These are phyloP conservation scores for Urocitellus parryii DNA, from an alignment of 2,113 vertebrate genomes.

Conservation along the genomic window DNA sequence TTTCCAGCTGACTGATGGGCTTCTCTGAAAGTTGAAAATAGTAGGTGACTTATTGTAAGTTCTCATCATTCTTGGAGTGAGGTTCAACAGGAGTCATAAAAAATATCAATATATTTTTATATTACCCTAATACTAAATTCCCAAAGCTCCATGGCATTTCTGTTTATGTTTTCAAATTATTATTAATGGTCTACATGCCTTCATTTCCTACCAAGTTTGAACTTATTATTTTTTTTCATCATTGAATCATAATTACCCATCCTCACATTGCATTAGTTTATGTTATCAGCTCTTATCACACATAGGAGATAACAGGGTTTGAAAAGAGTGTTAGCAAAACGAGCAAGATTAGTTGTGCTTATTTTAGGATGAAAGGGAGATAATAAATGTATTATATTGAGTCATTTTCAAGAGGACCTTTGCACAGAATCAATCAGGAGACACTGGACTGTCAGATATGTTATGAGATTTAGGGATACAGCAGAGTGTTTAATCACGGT, in stretches of 20 bases:
- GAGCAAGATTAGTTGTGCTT: background rate
- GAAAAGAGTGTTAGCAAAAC: background rate
- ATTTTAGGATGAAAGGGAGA: background rate
- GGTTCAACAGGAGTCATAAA: slow-evolving; percentile 3
- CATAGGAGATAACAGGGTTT: background rate
- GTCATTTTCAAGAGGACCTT: background rate
- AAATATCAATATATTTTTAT: background rate
- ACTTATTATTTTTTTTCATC: background rate
- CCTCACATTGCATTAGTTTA: background rate
- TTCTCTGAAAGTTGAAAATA: slow-evolving; percentile 62
- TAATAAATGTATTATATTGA: background rate
- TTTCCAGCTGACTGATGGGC: background rate
- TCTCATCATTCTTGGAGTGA: background rate
- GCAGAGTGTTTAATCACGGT: background rate
- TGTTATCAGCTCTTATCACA: background rate
- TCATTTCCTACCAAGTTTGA: background rate
- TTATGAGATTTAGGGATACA: background rate
- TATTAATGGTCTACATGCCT: background rate
- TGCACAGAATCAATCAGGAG: background rate
- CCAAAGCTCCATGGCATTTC: background rate
- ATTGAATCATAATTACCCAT: background rate
- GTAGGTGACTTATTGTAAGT: slow-evolving; percentile 47
- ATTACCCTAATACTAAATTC: background rate
- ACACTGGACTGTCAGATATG: rapidly evolving
- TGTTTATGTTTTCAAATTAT: background rate